Percentiles rank a stretch among this genome's conserved stretches.
Evolutionary conservation across 1,140 invertebrate species (phyloP).

Genomic region (Drosophila arizonae): DNA sequence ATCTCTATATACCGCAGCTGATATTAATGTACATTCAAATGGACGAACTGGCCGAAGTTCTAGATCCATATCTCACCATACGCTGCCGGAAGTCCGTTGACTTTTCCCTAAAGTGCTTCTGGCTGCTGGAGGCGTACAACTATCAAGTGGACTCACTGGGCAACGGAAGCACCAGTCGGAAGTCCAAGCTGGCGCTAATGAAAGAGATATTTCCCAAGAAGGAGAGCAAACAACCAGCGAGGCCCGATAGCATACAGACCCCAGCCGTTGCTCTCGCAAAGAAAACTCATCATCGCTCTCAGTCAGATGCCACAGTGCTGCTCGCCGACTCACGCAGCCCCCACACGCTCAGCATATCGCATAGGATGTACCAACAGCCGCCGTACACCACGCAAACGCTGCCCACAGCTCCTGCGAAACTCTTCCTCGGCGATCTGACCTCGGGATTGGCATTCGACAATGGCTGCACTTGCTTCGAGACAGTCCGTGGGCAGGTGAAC

Average conservation of each 20-base stretch:
- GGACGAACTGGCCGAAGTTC: constrained; percentile 96
- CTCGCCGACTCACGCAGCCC: constrained; percentile 72
- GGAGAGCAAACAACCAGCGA: constrained; percentile 65
- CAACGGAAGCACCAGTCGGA: constrained; percentile 53
- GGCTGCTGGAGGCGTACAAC: constrained; percentile 96
- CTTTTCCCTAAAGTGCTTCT: constrained; percentile 97
- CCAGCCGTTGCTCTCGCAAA: constrained; percentile 61
- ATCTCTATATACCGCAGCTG: constrained; percentile 98
- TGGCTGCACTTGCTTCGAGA: constrained; percentile 92
- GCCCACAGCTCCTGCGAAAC: constrained; percentile 83
- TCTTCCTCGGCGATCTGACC: constrained; percentile 94
- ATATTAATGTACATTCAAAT: constrained; percentile 99
- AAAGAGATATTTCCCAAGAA: constrained; percentile 80
- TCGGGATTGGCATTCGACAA: constrained; percentile 98
- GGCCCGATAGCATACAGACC: constrained; percentile 19
- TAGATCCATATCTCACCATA: constrained; percentile 97
- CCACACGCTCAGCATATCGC: constrained; percentile 69
- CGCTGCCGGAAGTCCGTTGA: constrained; percentile 96
- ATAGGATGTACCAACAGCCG: constrained; percentile 82
- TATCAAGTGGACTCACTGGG: constrained; percentile 73
- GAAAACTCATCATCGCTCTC: constrained; percentile 88
- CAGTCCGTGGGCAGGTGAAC: constrained; percentile 88
- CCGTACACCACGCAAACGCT: constrained; percentile 75
- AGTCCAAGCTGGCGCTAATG: constrained; percentile 83
- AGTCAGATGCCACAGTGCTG: constrained; percentile 93